phyloP scores from a whole-genome alignment of 1,140 invertebrate genomes.

The Ceratitis capitata region DNA sequence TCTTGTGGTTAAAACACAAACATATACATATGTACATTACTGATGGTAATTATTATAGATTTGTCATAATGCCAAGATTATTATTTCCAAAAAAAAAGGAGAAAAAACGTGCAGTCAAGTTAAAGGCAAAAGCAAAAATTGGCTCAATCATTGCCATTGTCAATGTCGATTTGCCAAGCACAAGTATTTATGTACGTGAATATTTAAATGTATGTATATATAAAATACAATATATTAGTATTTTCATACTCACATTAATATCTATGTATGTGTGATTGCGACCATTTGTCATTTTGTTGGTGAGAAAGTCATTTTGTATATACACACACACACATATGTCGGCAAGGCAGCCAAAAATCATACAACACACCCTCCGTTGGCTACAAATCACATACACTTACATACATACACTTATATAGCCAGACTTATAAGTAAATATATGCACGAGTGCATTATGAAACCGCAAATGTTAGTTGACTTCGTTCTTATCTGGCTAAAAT shows the following conservation, averaged over 20 bases:
- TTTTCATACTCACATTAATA: background rate
- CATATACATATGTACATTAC: background rate
- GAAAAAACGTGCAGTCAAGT: background rate
- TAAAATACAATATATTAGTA: no score
- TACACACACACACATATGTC: background rate
- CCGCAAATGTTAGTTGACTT: background rate
- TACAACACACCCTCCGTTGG: background rate
- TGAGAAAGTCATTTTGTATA: background rate
- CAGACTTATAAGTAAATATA: background rate
- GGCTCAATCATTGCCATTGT: slow-evolving; percentile 8
- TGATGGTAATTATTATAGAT: background rate
- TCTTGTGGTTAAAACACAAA: background rate
- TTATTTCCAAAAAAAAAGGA: background rate
- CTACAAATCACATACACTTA: no score
- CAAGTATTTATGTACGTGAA: background rate
- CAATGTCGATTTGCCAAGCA: background rate
- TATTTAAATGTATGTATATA: background rate
- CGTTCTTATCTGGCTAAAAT: background rate
- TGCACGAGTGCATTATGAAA: background rate
- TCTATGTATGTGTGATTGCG: background rate
- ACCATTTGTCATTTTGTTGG: background rate
- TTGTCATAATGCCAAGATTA: slow-evolving; percentile 1
- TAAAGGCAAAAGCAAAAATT: background rate
- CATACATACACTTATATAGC: background rate
- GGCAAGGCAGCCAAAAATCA: background rate